phyloP scores from a whole-genome alignment of 1,140 invertebrate species.

The Calephelis virginiensis region DNA sequence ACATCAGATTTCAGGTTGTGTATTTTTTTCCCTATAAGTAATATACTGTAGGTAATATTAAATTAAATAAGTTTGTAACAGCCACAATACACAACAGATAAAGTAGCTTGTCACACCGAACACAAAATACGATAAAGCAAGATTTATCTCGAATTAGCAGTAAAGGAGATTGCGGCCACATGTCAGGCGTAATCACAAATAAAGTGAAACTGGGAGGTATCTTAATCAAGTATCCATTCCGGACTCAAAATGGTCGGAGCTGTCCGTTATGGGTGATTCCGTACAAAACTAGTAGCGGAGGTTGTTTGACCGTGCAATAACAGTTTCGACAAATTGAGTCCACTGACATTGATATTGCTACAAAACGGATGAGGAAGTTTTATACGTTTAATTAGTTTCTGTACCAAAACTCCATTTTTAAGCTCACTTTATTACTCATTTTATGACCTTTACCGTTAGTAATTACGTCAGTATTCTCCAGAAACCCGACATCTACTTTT shows the following conservation, averaged over 20 bases:
- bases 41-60: no score
- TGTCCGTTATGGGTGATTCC: conserved; percentile 61
- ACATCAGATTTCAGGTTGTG: no score
- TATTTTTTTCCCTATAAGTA: no score
- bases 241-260: conserved; percentile 47
- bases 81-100: neutral
- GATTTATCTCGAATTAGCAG: conserved; percentile 67
- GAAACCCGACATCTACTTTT: no score
- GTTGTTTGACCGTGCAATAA: conserved; percentile 61
- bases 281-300: conserved; percentile 59
- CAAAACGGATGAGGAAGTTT: conserved; percentile 29
- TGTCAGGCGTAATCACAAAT: conserved; percentile 64
- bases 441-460: no score
- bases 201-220: conserved; percentile 66
- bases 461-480: no score
- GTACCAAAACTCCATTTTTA: neutral
- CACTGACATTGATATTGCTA: conserved; percentile 53
- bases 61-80: no score
- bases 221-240: conserved; percentile 72
- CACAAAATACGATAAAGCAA: conserved; percentile 41
- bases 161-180: conserved; percentile 61
- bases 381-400: conserved; percentile 38
- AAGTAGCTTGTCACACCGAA: conserved; percentile 1
- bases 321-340: conserved; percentile 73
- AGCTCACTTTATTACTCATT: no score